Conservation (phyloP, 2,113 vertebrate genomes). For the Carassius gibelio region DNA sequence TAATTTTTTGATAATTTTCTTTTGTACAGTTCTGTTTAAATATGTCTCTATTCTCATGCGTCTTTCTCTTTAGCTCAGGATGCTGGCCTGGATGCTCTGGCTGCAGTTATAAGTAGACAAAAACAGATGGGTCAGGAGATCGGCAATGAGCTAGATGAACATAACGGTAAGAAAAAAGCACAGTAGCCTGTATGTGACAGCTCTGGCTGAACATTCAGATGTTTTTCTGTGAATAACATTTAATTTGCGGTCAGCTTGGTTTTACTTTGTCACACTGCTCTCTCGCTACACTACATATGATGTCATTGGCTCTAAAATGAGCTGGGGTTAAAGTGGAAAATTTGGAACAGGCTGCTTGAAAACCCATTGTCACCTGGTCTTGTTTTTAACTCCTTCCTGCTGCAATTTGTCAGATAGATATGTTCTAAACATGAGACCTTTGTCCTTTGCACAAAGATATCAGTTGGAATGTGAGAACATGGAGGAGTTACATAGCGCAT, state of each 20-base stretch:
- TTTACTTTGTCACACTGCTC: neutral
- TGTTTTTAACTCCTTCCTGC: neutral
- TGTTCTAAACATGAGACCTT: constrained; percentile 3
- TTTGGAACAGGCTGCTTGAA: neutral
- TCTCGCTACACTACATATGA: constrained; percentile 2
- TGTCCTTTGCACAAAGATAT: neutral
- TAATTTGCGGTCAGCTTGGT: neutral
- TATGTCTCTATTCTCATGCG: neutral
- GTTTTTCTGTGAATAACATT: neutral
- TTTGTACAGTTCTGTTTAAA: neutral
- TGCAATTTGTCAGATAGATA: neutral
- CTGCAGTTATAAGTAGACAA: constrained; percentile 89
- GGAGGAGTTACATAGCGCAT: neutral
- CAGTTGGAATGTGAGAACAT: neutral
- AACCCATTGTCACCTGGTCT: neutral
- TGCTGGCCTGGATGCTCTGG: constrained; percentile 89
- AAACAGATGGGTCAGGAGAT: constrained; percentile 98
- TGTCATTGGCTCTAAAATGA: constrained; percentile 5
- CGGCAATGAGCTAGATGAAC: constrained; percentile 93
- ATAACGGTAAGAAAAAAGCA: constrained; percentile 84
- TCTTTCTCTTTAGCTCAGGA: constrained; percentile 84
- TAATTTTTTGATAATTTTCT: neutral
- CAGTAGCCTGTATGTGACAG: neutral
- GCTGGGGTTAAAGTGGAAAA: constrained; percentile 1
- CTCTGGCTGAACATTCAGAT: constrained; percentile 18